Evolutionary conservation across 1,140 invertebrate species (phyloP).

Genomic region (Gyrodactylus bullatarudis): DNA sequence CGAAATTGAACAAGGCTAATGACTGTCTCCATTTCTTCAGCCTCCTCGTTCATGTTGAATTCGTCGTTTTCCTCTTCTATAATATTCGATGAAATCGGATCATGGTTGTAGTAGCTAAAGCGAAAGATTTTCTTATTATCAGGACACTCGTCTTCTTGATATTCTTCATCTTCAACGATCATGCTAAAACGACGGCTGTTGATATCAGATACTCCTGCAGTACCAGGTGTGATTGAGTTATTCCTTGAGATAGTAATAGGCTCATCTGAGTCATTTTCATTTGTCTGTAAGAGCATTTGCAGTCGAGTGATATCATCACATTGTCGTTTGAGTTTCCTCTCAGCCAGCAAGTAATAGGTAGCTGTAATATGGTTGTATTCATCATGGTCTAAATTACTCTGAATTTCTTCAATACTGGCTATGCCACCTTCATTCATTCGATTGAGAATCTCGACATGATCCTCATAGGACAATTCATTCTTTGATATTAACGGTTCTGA

Average conservation of each 20-base stretch:
- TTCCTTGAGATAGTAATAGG: neutral
- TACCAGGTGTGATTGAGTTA: neutral
- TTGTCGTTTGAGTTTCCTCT: constrained; percentile 37
- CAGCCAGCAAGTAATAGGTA: constrained; percentile 78
- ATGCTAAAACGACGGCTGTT: neutral
- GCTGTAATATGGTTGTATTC: constrained; percentile 92
- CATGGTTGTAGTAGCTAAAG: neutral
- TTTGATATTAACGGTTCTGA: constrained; percentile 39
- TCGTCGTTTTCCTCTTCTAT: neutral
- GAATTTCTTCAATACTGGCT: constrained; percentile 58
- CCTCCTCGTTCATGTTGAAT: neutral
- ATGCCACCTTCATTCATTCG: constrained; percentile 78
- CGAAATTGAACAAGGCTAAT: neutral
- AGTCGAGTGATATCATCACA: neutral
- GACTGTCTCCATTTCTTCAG: neutral
- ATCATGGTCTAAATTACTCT: constrained; percentile 59
- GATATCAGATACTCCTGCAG: neutral
- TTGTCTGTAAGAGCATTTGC: neutral
- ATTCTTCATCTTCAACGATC: constrained; percentile 6
- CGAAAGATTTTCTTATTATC: neutral
- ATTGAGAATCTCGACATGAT: constrained; percentile 56
- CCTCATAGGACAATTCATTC: constrained; percentile 52
- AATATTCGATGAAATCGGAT: neutral
- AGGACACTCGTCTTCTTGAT: neutral
- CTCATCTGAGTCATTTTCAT: neutral